phyloP scores from a whole-genome alignment of 2,888 invertebrate genomes.

The Acronicta leporina region DNA sequence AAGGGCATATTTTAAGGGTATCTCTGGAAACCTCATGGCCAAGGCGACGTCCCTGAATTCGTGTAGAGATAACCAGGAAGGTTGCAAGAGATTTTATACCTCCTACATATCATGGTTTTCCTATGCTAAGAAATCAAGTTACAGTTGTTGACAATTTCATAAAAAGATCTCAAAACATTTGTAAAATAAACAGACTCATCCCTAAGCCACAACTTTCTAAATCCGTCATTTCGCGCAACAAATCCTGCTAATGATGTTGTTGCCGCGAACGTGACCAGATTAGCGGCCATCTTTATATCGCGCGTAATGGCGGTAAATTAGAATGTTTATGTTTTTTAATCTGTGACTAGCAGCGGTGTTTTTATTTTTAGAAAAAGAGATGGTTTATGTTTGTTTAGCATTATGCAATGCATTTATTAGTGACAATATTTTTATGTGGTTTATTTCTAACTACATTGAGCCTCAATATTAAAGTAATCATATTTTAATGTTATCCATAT shows the following conservation, averaged over 20 bases:
- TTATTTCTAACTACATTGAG: too few species aligned
- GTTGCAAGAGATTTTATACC: too few species aligned
- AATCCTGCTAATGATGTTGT: conserved; percentile 49
- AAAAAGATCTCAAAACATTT: conserved; percentile 16
- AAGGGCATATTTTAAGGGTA: too few species aligned
- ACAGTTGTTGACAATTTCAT: conserved; percentile 10
- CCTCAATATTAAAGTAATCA: too few species aligned
- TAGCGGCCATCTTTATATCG: conserved; percentile 33
- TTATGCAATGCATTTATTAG: too few species aligned
- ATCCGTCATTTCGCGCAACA: conserved; percentile 35
- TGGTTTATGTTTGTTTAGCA: too few species aligned
- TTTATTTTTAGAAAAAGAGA: too few species aligned
- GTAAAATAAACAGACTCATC: conserved; percentile 23
- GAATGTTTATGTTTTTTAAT: conserved; percentile 28
- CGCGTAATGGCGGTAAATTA: conserved; percentile 19
- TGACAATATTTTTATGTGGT: too few species aligned
- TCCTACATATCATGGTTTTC: too few species aligned
- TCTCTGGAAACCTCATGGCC: too few species aligned
- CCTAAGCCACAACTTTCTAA: conserved; percentile 23
- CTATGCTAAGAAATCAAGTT: neutral
- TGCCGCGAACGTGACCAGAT: conserved; percentile 40
- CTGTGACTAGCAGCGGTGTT: neutral
- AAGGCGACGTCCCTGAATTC: neutral
- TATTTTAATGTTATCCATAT: too few species aligned
- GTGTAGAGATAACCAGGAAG: neutral